phyloP scores from a whole-genome alignment of 2,113 vertebrate species.

The Ochotona curzoniae region DNA sequence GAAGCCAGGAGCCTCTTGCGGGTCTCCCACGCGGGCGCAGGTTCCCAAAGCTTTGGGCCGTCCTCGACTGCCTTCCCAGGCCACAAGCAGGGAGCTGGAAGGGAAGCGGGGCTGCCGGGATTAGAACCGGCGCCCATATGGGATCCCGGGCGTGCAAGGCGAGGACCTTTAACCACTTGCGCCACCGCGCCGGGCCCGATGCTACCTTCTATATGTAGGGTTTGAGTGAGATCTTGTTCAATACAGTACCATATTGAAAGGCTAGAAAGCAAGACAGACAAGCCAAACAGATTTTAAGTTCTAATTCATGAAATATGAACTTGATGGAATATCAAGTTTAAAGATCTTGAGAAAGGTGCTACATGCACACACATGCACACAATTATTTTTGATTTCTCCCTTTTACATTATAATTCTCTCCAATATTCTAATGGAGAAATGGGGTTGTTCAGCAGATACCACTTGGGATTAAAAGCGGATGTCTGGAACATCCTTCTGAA shows the following conservation, averaged over 20 bases:
- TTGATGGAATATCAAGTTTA: not conserved
- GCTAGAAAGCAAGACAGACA: not conserved
- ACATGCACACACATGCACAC: not conserved
- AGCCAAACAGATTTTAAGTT: not conserved
- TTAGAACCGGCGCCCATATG: too few relatives aligned
- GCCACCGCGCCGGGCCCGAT: too few relatives aligned
- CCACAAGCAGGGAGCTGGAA: too few relatives aligned
- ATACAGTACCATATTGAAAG: not conserved
- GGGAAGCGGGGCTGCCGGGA: too few relatives aligned
- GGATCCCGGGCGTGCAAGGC: too few relatives aligned
- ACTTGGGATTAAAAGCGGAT: not conserved
- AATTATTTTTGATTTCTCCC: not conserved
- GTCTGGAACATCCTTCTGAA: conserved; percentile 15
- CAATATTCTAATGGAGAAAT: not conserved
- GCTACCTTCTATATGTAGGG: not conserved
- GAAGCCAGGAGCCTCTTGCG: too few relatives aligned
- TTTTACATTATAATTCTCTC: not conserved
- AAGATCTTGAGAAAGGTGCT: not conserved
- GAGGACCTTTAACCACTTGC: too few relatives aligned
- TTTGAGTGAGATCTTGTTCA: not conserved
- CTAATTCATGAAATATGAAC: not conserved
- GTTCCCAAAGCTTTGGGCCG: too few relatives aligned
- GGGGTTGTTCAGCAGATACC: not conserved
- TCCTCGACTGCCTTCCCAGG: too few relatives aligned
- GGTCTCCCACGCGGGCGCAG: too few relatives aligned